A percentile compares a stretch with the other conserved stretches of the same genome.
Evolutionary conservation across 30 jellyfish, hydroid and myxozoan genomes (phyloP).

Genomic region (Pelagia noctiluca): DNA sequence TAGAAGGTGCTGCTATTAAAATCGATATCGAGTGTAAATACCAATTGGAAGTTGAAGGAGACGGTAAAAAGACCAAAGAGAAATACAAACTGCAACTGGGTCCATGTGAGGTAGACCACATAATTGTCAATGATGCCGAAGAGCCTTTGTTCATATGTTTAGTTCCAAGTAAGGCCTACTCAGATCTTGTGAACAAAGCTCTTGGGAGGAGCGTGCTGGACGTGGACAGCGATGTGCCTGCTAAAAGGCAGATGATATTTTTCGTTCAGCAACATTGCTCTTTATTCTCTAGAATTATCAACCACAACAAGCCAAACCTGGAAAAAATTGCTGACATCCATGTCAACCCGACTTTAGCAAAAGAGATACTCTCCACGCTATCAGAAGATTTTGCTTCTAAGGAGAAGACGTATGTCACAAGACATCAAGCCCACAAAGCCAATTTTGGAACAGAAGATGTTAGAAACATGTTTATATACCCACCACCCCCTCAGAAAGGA

Average conservation of each 20-base stretch:
- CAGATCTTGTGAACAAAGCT: constrained; percentile 46
- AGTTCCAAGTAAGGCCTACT: constrained; percentile 53
- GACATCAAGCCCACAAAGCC: not conserved
- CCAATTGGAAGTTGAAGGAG: constrained; percentile 27
- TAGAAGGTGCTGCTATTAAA: constrained; percentile 19
- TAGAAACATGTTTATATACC: constrained; percentile 79
- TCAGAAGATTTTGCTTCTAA: too few species aligned
- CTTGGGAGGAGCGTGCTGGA: constrained; percentile 31
- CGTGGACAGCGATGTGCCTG: constrained; percentile 7
- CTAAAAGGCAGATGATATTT: constrained; percentile 39
- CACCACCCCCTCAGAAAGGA: constrained; percentile 79
- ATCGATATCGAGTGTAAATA: constrained; percentile 43
- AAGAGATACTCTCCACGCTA: too few species aligned
- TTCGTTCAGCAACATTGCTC: not conserved
- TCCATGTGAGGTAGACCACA: constrained; percentile 50
- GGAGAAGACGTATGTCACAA: not conserved
- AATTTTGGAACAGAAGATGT: too few species aligned
- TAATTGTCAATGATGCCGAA: constrained; percentile 31
- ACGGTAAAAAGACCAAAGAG: constrained; percentile 66
- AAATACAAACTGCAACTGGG: constrained; percentile 67
- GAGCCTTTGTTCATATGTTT: constrained; percentile 41
- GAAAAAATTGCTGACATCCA: constrained; percentile 21
- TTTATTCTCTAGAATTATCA: not conserved
- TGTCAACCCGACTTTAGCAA: too few species aligned
- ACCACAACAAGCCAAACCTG: constrained; percentile 10